Percentiles rank a stretch among this genome's conserved stretches.
Conservation (phyloP, 1,140 invertebrate species). For the Formica exsecta region DNA sequence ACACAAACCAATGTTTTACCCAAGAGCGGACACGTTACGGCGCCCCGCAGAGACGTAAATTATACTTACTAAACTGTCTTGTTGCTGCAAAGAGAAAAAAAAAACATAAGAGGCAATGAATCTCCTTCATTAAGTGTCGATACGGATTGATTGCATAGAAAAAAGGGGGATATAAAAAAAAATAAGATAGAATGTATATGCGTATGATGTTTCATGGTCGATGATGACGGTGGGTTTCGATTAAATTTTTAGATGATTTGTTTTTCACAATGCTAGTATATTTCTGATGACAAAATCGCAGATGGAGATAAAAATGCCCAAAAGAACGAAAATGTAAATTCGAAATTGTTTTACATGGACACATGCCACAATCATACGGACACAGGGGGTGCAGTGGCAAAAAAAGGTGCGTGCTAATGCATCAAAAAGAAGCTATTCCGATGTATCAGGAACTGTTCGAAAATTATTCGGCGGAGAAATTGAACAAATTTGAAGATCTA, state of each 20-base stretch:
- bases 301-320: constrained; percentile 42
- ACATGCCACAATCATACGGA: constrained; percentile 79
- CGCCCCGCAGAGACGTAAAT: constrained; percentile 69
- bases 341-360: constrained; percentile 67
- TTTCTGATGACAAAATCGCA: constrained; percentile 46
- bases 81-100: constrained; percentile 91
- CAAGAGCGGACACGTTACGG: constrained; percentile 62
- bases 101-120: constrained; percentile 79
- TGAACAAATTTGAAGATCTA: constrained; percentile 39
- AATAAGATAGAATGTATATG: constrained; percentile 21
- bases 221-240: constrained; percentile 32
- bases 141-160: constrained; percentile 33
- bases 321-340: constrained; percentile 40
- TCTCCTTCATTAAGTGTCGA: constrained; percentile 53
- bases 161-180: not conserved
- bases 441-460: constrained; percentile 43
- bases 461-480: constrained; percentile 34
- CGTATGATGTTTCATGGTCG: constrained; percentile 49
- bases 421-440: constrained; percentile 74
- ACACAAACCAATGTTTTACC: constrained; percentile 66
- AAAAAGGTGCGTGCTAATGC: constrained; percentile 76
- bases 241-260: constrained; percentile 46
- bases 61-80: constrained; percentile 91
- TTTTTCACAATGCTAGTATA: constrained; percentile 8
- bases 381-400: constrained; percentile 16